These are phyloP conservation scores for Epistrophe grossulariae DNA, from an alignment of 2,888 invertebrate species.

Conservation along the genomic window DNA sequence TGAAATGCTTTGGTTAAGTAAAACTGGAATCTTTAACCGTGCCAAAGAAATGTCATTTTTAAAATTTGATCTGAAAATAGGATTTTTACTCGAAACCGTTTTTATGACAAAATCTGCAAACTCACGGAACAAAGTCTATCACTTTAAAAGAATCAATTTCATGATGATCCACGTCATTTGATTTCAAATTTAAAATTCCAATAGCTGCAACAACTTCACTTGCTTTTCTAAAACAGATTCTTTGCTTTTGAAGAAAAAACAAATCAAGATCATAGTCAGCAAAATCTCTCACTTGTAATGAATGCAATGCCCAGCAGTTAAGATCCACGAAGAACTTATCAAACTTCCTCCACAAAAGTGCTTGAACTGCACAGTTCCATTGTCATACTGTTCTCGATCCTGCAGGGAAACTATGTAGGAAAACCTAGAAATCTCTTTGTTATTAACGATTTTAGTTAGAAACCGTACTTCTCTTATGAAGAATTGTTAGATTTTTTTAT, in stretches of 20 bases:
- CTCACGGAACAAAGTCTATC: conserved; percentile 81
- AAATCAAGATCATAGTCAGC: not conserved
- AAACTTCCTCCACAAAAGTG: conserved; percentile 83
- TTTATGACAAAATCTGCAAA: conserved; percentile 19
- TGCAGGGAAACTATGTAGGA: conserved; percentile 82
- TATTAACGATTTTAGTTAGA: conserved; percentile 29
- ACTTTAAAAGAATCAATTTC: conserved; percentile 78
- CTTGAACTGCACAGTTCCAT: conserved; percentile 69
- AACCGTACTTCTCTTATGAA: not conserved
- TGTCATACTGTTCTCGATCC: conserved; percentile 72
- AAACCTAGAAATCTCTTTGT: conserved; percentile 78
- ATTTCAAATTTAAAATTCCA: conserved; percentile 79
- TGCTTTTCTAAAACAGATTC: conserved; percentile 77
- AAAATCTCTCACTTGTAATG: conserved; percentile 80
- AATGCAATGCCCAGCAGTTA: conserved; percentile 82
- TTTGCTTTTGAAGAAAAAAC: not conserved
- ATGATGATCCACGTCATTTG: conserved; percentile 75
- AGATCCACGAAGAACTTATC: conserved; percentile 80
- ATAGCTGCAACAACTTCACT: conserved; percentile 78
- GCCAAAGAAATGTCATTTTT: conserved; percentile 82
- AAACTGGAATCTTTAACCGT: conserved; percentile 72
- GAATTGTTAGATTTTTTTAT: not conserved
- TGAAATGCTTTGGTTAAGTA: not conserved
- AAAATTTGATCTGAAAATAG: conserved; percentile 78
- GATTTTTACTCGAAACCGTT: not conserved